Evolutionary conservation across 30 jellyfish, hydroid and myxozoan species (phyloP).

Genomic region (Catostylus mosaicus): DNA sequence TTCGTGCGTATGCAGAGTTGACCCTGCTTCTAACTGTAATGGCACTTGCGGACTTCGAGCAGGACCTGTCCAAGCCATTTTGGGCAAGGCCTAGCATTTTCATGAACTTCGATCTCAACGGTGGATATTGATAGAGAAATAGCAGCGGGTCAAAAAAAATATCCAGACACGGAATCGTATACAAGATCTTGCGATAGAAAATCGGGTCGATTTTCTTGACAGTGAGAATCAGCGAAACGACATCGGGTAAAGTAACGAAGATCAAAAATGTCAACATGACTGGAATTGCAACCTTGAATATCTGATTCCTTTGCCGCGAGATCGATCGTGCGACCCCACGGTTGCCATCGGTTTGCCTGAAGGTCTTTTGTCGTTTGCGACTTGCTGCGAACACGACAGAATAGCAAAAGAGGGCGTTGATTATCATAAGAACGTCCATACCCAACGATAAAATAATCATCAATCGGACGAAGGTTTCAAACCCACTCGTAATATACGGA

Average conservation of each 20-base stretch:
- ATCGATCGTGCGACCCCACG: background rate
- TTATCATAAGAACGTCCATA: constrained; percentile 20
- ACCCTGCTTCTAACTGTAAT: too few species aligned
- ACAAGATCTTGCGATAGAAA: constrained; percentile 32
- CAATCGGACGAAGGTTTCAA: constrained; percentile 5
- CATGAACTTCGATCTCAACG: constrained; percentile 8
- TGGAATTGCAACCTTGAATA: constrained; percentile 49
- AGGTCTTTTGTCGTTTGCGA: constrained; percentile 18
- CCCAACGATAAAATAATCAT: constrained; percentile 7
- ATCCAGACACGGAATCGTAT: constrained; percentile 39
- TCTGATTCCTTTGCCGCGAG: background rate
- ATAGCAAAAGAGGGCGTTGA: constrained; percentile 21
- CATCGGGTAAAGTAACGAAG: constrained; percentile 45
- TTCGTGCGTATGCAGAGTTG: too few species aligned
- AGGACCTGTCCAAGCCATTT: background rate
- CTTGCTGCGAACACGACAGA: background rate
- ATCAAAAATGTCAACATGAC: constrained; percentile 24
- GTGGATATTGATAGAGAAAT: constrained; percentile 48
- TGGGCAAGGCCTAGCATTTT: background rate
- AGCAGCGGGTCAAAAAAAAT: constrained; percentile 44
- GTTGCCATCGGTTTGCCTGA: constrained; percentile 1
- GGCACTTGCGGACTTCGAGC: too few species aligned
- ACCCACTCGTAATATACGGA: constrained; percentile 19
- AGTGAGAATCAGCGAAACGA: constrained; percentile 19
- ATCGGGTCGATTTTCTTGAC: constrained; percentile 36